phyloP scores from a whole-genome alignment of 2,888 invertebrate genomes.

The Plebejus argus region DNA sequence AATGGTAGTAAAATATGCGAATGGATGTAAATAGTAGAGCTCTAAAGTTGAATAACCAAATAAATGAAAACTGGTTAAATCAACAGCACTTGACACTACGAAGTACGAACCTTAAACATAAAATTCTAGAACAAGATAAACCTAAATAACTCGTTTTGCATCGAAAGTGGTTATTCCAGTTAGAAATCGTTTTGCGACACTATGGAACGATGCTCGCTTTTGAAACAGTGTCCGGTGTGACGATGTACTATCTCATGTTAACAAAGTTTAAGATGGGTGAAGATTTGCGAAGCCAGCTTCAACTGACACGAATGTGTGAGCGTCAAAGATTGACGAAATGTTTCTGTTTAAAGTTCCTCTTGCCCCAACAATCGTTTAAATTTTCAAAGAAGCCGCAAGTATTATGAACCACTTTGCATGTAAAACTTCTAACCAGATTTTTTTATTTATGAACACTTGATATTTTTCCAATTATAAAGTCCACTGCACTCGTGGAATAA shows the following conservation, averaged over 20 bases:
- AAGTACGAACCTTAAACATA: constrained; percentile 1
- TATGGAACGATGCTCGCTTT: constrained; percentile 19
- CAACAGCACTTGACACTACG: neutral
- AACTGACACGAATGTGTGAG: too few relatives aligned
- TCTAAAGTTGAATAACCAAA: neutral
- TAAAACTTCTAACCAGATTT: too few relatives aligned
- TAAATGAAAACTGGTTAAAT: neutral
- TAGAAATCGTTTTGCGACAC: constrained; percentile 31
- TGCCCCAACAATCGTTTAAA: too few relatives aligned
- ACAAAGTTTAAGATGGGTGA: neutral
- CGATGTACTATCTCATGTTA: neutral
- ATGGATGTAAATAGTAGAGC: too few relatives aligned
- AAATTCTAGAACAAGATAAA: constrained; percentile 20
- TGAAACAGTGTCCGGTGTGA: neutral
- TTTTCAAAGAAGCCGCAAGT: too few relatives aligned
- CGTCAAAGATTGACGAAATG: too few relatives aligned
- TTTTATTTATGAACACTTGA: too few relatives aligned
- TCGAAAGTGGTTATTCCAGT: constrained; percentile 28
- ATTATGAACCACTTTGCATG: too few relatives aligned
- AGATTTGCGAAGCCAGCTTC: too few relatives aligned
- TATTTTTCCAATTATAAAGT: neutral
- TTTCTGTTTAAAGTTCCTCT: too few relatives aligned
- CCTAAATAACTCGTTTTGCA: constrained; percentile 3
- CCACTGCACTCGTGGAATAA: too few relatives aligned
- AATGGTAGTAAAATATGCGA: too few relatives aligned